Conservation (phyloP, 2,888 invertebrate genomes). For the Heliconius hortense region DNA sequence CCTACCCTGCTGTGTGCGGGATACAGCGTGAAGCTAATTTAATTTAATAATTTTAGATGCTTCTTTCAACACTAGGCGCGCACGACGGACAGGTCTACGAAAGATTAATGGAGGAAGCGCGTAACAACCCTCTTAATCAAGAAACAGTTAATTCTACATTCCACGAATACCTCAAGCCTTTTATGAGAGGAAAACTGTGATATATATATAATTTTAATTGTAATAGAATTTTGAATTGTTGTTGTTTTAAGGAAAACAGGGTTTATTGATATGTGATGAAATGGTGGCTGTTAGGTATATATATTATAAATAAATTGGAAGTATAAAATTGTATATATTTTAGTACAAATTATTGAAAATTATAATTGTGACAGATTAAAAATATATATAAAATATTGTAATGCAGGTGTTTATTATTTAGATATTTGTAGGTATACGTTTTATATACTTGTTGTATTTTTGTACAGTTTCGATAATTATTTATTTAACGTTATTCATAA, state of each 20-base stretch:
- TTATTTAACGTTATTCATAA: too few species aligned
- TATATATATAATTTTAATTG: constrained; percentile 23
- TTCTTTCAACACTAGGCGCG: constrained; percentile 87
- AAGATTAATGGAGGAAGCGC: constrained; percentile 88
- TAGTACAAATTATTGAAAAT: neutral
- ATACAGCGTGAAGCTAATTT: too few species aligned
- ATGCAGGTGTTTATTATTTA: too few species aligned
- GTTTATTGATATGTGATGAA: neutral
- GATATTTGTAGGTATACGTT: too few species aligned
- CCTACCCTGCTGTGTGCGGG: too few species aligned
- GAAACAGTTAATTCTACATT: constrained; percentile 89
- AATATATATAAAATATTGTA: neutral
- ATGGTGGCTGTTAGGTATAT: constrained; percentile 5
- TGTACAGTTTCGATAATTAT: too few species aligned
- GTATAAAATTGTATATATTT: neutral
- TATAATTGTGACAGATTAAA: neutral
- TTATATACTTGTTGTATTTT: too few species aligned
- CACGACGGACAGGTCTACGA: constrained; percentile 93
- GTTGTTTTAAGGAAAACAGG: neutral
- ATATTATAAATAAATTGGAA: neutral
- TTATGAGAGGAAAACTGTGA: constrained; percentile 86
- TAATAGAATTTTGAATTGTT: neutral
- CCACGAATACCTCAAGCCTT: constrained; percentile 87
- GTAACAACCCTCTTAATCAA: constrained; percentile 90
- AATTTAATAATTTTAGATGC: too few species aligned